A percentile compares a stretch with the other conserved stretches of the same genome.
These are phyloP conservation scores for Drosophila nr. perissopoda DNA, from an alignment of 2,888 invertebrate species.

Conservation along the genomic window DNA sequence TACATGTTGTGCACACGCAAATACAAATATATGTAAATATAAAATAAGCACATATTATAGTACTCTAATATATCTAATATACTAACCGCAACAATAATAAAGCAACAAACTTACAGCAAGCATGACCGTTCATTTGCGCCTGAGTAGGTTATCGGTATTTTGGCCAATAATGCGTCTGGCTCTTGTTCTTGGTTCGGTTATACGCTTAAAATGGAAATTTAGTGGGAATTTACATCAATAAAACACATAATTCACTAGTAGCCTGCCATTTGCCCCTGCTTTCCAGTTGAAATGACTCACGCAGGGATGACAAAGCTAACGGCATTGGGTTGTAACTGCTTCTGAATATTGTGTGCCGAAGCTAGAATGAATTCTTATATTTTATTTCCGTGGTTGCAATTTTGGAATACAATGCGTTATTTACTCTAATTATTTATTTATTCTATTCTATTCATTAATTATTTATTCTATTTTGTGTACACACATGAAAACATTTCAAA, in stretches of 20 bases:
- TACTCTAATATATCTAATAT: background rate
- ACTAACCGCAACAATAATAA: conserved; percentile 5
- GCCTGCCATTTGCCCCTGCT: background rate
- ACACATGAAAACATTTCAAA: background rate
- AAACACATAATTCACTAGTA: conserved; percentile 5
- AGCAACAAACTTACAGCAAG: conserved; percentile 8
- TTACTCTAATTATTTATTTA: background rate
- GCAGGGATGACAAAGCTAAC: conserved; percentile 35
- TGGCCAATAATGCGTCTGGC: conserved; percentile 7
- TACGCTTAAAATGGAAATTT: conserved; percentile 9
- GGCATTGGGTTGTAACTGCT: background rate
- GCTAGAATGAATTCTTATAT: background rate
- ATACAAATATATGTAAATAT: conserved; percentile 12
- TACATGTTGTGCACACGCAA: background rate
- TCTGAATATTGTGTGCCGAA: background rate
- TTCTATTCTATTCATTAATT: background rate
- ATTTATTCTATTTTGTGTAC: background rate
- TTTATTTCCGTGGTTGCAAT: background rate
- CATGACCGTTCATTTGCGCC: background rate
- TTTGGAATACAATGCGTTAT: background rate
- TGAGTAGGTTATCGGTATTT: conserved; percentile 15
- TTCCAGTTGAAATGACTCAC: conserved; percentile 41
- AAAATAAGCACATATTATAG: conserved; percentile 16
- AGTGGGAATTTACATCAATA: conserved; percentile 11
- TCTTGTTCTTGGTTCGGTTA: background rate